phyloP scores from a whole-genome alignment of 2,888 invertebrate genomes.

The Lissocephala sabroskyi region DNA sequence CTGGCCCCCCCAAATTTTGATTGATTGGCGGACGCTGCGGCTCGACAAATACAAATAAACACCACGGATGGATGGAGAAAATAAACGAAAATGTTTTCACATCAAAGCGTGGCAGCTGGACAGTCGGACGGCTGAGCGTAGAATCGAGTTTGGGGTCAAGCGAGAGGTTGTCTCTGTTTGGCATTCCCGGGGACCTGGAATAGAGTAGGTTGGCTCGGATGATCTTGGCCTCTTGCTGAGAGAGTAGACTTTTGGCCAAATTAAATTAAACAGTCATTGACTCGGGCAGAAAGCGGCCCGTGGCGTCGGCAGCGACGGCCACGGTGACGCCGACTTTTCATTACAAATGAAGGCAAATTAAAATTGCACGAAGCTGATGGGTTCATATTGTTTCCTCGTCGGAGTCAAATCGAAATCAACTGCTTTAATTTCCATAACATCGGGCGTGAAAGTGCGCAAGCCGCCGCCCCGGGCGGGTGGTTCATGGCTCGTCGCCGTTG shows the following conservation, averaged over 20 bases:
- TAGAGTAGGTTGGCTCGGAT: not conserved
- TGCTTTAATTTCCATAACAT: slow-evolving; percentile 59
- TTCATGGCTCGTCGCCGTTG: too few relatives aligned
- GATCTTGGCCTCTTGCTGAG: not conserved
- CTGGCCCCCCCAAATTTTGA: slow-evolving; percentile 24
- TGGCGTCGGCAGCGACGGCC: too few relatives aligned
- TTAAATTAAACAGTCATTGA: slow-evolving; percentile 63
- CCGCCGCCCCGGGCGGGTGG: slow-evolving; percentile 10
- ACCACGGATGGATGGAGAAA: not conserved
- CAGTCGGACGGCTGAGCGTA: not conserved
- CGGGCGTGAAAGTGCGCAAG: slow-evolving; percentile 37
- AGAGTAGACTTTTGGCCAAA: slow-evolving; percentile 48
- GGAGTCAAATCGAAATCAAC: slow-evolving; percentile 39
- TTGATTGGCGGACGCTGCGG: slow-evolving; percentile 32
- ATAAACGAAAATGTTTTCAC: slow-evolving; percentile 48
- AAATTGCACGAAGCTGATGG: slow-evolving; percentile 21
- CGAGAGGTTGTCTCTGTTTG: slow-evolving; percentile 16
- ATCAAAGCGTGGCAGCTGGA: slow-evolving; percentile 17
- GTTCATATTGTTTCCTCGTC: slow-evolving; percentile 24
- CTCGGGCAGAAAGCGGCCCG: too few relatives aligned
- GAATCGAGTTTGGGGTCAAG: slow-evolving; percentile 29
- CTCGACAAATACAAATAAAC: too few relatives aligned
- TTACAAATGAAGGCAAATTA: slow-evolving; percentile 3
- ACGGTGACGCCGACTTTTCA: too few relatives aligned
- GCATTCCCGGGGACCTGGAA: too few relatives aligned